phyloP scores from a whole-genome alignment of 2,888 invertebrate genomes.

The Agrochola circellaris region DNA sequence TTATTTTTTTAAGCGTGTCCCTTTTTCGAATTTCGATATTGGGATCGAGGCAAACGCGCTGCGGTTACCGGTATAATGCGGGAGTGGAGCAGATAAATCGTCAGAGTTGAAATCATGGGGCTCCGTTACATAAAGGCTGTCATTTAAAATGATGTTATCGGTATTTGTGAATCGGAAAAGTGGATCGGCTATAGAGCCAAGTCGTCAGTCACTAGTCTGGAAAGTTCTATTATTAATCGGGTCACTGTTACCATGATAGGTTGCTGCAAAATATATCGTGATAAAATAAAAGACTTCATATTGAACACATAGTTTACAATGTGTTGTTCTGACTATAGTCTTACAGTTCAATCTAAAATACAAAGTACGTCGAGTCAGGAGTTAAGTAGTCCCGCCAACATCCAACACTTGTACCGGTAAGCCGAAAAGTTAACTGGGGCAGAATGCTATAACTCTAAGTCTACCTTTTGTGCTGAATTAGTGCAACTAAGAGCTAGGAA shows the following conservation, averaged over 20 bases:
- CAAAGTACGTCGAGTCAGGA: constrained; percentile 33
- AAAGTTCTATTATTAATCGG: constrained; percentile 19
- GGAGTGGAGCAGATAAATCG: constrained; percentile 52
- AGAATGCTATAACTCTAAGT: constrained; percentile 39
- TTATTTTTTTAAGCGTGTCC: constrained; percentile 72
- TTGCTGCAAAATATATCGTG: background rate
- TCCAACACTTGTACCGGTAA: constrained; percentile 50
- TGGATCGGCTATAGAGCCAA: constrained; percentile 22
- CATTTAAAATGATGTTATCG: constrained; percentile 53
- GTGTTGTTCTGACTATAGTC: background rate
- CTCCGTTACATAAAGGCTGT: constrained; percentile 46
- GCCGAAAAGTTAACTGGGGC: constrained; percentile 53
- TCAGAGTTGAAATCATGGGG: constrained; percentile 45
- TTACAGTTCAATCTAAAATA: constrained; percentile 38
- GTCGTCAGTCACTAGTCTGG: constrained; percentile 21
- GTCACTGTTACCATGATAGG: background rate
- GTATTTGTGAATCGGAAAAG: constrained; percentile 42
- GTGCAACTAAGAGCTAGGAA: constrained; percentile 51
- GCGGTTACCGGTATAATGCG: constrained; percentile 57
- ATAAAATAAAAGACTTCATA: background rate
- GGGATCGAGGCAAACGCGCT: constrained; percentile 56
- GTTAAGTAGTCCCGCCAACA: constrained; percentile 46
- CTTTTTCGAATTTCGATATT: constrained; percentile 69
- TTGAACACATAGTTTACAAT: background rate
- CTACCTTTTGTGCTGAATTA: constrained; percentile 59